phyloP scores from a whole-genome alignment of 2,113 vertebrate species.

The Isurus oxyrinchus region DNA sequence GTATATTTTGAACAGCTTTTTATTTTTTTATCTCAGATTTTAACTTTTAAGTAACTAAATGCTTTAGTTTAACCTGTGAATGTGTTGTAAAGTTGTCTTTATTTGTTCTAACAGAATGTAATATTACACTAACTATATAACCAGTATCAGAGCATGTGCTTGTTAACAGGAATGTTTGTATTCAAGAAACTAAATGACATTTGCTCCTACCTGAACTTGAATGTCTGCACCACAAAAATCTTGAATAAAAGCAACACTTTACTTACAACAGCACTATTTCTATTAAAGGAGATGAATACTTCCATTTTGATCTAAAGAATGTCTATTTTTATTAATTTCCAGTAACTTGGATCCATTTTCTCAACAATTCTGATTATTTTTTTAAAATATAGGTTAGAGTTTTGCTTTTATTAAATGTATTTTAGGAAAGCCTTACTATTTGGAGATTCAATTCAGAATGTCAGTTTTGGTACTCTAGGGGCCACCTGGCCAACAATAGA shows the following conservation, averaged over 20 bases:
- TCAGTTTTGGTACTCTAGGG: neutral
- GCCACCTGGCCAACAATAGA: neutral
- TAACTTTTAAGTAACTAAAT: neutral
- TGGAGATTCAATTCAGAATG: neutral
- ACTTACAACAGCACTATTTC: neutral
- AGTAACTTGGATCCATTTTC: neutral
- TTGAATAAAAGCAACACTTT: neutral
- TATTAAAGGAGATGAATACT: neutral
- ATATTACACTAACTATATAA: neutral
- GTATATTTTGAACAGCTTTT: neutral
- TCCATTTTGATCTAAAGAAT: neutral
- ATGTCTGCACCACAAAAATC: no score
- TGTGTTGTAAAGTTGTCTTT: neutral
- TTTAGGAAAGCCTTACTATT: neutral
- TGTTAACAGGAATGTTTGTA: neutral
- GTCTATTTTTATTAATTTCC: neutral
- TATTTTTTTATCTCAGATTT: neutral
- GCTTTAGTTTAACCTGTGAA: neutral
- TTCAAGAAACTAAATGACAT: slow-evolving; percentile 1
- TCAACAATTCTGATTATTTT: neutral
- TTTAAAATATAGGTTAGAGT: neutral
- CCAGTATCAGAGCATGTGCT: neutral
- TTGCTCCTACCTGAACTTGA: neutral
- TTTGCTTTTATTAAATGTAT: neutral
- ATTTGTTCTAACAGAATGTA: neutral